Base-by-base conservation (phyloP, 2,113 vertebrate species). In the Laticauda colubrina region DNA sequence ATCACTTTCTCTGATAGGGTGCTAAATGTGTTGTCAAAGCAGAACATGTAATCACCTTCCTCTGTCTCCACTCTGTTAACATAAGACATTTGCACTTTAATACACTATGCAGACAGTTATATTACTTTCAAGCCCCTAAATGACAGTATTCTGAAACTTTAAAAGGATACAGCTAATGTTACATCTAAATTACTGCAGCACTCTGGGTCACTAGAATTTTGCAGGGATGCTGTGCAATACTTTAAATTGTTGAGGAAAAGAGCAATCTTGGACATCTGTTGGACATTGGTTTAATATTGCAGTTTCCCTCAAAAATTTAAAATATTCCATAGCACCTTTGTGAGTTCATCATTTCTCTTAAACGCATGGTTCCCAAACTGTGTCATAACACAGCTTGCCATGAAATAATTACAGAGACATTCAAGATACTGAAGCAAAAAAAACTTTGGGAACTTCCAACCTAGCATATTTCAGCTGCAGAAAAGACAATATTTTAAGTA, bases 21-120 rank as follows among this genome's bases (percentile, higher is more conserved):
- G 94, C 99, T 99, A 97, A 99, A 99, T 6, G 98, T 98, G 97
- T 99, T 99, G 97, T 99, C 99, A 94, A 99, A 99, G 96, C 99
- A 99, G 97, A 99, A 99, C 98, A 98, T 98, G 96, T 99, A 99
- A 97, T 99, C 99, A 53, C 99, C 99, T 21, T 98, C 98, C 95
- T 98, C 98, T 1, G 98, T 98, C 96, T 99, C 99, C 89, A 99
- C 95, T 9, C 99, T 99, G 97, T 64, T 95, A 94, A 85, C 0
- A 89, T 3, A 92, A 90, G 39, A 53, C 85, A 86, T 55, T 48
- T 64, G 57, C 51, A 7, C 0, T 7, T 20, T 59, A 86, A 85
- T 69, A 64, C n/a, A 69, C 29, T 34, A 14, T n/a, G 23, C 75
- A 43, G 20, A 2, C 85, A 86, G 54, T 15, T 92, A 0, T 8